Percentiles rank a stretch among this genome's conserved stretches.
Evolutionary conservation across 2,113 vertebrate species (phyloP).

Genomic region (Apodemus speciosus): DNA sequence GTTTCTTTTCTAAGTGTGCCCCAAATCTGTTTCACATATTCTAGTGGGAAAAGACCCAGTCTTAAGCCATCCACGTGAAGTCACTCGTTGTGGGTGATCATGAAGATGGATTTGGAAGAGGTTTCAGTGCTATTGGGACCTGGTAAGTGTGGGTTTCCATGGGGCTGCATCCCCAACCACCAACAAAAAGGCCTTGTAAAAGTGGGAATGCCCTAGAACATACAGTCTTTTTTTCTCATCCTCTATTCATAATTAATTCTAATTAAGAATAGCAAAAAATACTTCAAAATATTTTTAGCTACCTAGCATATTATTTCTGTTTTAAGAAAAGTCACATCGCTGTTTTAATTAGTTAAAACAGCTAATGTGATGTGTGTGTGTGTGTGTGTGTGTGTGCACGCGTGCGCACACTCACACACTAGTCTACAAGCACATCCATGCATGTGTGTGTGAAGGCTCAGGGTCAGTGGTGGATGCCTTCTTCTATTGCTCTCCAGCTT

Average conservation of each 20-base stretch:
- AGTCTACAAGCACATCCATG: too few relatives aligned
- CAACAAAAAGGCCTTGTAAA: neutral
- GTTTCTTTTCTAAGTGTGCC: neutral
- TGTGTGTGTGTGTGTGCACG: neutral
- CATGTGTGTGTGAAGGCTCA: neutral
- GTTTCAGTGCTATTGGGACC: neutral
- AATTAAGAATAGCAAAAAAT: constrained; percentile 18
- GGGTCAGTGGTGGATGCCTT: neutral
- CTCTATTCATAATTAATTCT: neutral
- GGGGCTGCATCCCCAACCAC: neutral
- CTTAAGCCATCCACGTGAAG: neutral
- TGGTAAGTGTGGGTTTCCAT: neutral
- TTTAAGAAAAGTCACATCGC: neutral
- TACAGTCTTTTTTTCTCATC: neutral
- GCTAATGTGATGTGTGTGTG: neutral
- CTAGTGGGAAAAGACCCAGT: neutral
- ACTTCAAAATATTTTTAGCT: neutral
- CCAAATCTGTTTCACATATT: neutral
- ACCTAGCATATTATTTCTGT: neutral
- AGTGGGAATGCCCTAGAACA: neutral
- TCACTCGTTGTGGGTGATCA: neutral
- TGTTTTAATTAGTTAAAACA: neutral
- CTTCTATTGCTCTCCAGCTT: neutral
- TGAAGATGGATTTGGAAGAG: neutral
- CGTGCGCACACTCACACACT: neutral